Percentiles rank a stretch among this genome's conserved stretches.
These are phyloP conservation scores for Myripristis murdjan DNA, from an alignment of 2,797 vertebrate genomes.

Conservation along the genomic window DNA sequence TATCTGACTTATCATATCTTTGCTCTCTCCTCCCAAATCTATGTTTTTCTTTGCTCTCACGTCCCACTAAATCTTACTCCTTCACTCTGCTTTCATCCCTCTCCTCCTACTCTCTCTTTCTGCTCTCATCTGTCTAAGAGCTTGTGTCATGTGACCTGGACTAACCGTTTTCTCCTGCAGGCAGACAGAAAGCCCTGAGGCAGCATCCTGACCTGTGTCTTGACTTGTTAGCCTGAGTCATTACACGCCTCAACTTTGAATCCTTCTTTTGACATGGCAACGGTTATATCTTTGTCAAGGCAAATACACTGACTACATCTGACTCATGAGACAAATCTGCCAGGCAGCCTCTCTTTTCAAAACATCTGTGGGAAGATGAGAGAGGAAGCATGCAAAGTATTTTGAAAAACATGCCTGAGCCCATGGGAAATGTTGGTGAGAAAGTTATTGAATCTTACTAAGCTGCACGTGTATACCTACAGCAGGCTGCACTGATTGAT, in stretches of 20 bases:
- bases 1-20: constrained; percentile 31
- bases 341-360: background rate
- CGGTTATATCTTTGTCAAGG: constrained; percentile 18
- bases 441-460: background rate
- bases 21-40: constrained; percentile 30
- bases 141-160: constrained; percentile 71
- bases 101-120: constrained; percentile 40
- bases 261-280: constrained; percentile 27
- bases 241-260: constrained; percentile 27
- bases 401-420: constrained; percentile 17
- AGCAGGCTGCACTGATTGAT: background rate
- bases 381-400: constrained; percentile 42
- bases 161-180: constrained; percentile 58
- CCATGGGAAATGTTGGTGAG: constrained; percentile 30
- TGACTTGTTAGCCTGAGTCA: constrained; percentile 53
- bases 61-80: constrained; percentile 48
- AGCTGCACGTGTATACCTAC: constrained; percentile 8
- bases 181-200: constrained; percentile 56
- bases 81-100: constrained; percentile 49
- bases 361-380: constrained; percentile 31
- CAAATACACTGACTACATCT: constrained; percentile 10
- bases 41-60: constrained; percentile 39
- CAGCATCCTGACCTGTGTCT: constrained; percentile 58
- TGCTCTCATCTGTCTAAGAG: constrained; percentile 61
- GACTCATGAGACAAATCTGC: constrained; percentile 23